Evolutionary conservation across 2,888 invertebrate genomes (phyloP), one percentile per base, ranked within the genome.

Genomic region (Tortrix viridana): DNA sequence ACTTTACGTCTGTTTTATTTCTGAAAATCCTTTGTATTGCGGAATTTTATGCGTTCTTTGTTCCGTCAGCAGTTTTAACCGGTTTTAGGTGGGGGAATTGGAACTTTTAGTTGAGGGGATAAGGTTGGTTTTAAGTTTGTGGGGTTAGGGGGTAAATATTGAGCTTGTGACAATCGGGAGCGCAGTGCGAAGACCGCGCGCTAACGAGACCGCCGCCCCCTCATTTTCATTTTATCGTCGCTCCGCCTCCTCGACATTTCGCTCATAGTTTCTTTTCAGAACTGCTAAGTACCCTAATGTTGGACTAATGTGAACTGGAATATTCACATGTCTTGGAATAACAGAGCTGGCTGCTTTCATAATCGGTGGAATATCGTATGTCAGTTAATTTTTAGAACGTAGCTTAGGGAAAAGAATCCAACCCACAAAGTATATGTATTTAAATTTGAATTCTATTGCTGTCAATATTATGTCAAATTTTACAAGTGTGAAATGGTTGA

Each of bases 1-100:
- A 82, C 83, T 86, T 88, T 85, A 86, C 84, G 85, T 86, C 85
- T 85, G 84, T 86, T 78, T 87, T 84, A 84, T 84, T 84, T 86
- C 84, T 83, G 83, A 85, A 87, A 89, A 84, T 86, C 86, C 88
- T 89, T 88, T 89, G 89, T 88, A 85, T 80, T 85, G 85, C 83
- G 85, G 79, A 85, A 82, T 86, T 89, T 87, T 88, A 88, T 86
- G 82, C 84, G 83, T 85, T 86, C 86, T 86, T 87, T 89, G 86
- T 88, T 82, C 77, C 79, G 76, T 73, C 77, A 78, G 79, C 74
- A 76, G 84, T 86, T 85, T 85, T 77, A 78, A 80, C 77, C 71
- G 67, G 38, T 38, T 53, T 22, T 26, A 57, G 61, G 7, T 58
- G 53, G 16, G 23, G 65, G 32, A 80, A 60, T 77, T 75, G 78